Conservation (phyloP, 1,140 invertebrate genomes). For the Lepidostoma basale region DNA sequence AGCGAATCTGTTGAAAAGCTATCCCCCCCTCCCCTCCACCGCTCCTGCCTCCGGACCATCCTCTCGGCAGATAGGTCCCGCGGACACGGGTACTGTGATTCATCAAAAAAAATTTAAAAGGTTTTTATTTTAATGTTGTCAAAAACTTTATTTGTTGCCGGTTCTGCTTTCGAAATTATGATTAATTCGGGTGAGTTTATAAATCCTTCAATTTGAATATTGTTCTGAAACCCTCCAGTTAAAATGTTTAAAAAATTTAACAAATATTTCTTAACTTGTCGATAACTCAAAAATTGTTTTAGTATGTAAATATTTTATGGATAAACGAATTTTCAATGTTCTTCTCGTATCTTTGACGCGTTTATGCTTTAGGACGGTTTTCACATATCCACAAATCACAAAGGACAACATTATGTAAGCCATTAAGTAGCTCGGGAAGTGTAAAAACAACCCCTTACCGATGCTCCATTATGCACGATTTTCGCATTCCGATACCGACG, state of each 20-base stretch:
- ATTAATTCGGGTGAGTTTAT: neutral
- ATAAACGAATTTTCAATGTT: no score
- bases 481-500: neutral
- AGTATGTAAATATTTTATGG: no score
- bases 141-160: neutral
- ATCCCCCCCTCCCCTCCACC: neutral
- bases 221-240: no score
- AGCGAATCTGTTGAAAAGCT: conserved; percentile 33
- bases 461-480: conserved; percentile 25
- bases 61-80: conserved; percentile 8
- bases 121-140: neutral
- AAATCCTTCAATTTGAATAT: no score
- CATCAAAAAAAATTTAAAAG: neutral
- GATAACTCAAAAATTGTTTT: no score
- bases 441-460: conserved; percentile 5
- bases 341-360: no score
- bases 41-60: conserved; percentile 1
- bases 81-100: neutral
- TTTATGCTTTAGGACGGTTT: no score
- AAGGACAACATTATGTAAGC: conserved; percentile 2
- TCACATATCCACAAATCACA: conserved; percentile 1
- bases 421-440: conserved; percentile 16
- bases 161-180: neutral
- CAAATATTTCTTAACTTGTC: no score
- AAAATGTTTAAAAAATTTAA: no score